Evolutionary conservation across 2,113 vertebrate genomes (phyloP).

Genomic region (Chamaea fasciata): DNA sequence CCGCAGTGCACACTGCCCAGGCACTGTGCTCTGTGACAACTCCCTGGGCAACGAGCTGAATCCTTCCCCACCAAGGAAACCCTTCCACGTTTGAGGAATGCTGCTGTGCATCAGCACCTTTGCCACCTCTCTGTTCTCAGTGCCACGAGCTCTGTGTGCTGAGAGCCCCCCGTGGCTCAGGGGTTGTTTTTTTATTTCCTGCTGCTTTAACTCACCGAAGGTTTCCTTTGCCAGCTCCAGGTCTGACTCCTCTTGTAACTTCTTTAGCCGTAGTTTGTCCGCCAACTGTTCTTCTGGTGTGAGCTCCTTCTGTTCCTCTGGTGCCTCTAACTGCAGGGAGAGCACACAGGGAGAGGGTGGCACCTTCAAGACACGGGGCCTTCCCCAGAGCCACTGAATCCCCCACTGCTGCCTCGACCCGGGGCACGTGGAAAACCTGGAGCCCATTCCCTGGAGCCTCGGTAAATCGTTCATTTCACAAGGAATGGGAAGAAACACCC

Average conservation of each 20-base stretch:
- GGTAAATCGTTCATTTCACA: neutral
- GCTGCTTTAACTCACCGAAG: conserved; percentile 79
- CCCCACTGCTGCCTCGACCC: neutral
- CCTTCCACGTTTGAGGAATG: neutral
- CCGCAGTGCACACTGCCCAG: accelerated
- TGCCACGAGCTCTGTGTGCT: accelerated
- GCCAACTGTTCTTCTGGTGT: conserved; percentile 85
- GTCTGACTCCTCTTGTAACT: conserved; percentile 92
- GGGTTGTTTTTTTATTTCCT: neutral
- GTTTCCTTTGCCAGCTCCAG: conserved; percentile 93
- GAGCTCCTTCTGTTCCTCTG: conserved; percentile 70
- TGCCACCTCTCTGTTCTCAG: neutral
- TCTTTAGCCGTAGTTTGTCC: conserved; percentile 89
- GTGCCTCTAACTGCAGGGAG: conserved; percentile 72
- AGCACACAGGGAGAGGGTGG: neutral
- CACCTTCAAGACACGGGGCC: neutral
- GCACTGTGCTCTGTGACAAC: neutral
- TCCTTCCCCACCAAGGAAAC: neutral
- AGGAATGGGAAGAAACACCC: neutral
- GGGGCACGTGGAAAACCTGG: accelerated
- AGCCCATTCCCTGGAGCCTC: neutral
- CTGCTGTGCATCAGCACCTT: neutral
- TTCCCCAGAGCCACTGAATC: neutral
- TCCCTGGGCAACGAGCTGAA: neutral
- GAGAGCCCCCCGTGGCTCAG: neutral